Base-by-base conservation (phyloP, 2,113 vertebrate genomes). In the Aphyosemion australe region DNA sequence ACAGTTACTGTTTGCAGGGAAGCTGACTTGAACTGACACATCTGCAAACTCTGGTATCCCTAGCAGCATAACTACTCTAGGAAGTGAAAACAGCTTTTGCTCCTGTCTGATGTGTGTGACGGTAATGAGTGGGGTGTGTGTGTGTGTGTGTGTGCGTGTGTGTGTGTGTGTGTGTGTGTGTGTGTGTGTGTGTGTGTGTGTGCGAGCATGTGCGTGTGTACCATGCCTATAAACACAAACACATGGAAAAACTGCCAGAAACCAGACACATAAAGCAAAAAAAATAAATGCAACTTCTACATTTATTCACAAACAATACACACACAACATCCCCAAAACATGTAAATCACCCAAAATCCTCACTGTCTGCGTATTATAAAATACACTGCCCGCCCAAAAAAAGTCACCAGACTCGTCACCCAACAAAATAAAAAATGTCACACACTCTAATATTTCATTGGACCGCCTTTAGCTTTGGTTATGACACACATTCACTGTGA, bases 61-160 rank as follows among this genome's bases (percentile, higher is more conserved):
- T 20, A 19, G 26, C 15, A 61, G 39, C 47, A 10, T 52, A 47
- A 37, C 45, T 46, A 34, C 15, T 15, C 20, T 1, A 12, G 5
- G 10, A 42, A 16, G 49, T 48, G 34, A 51, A 63, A 72, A 49
- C 20, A 57, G 42, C 13, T 62, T 54, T 54, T 51, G 45, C 11
- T 12, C n/a, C n/a, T n/a, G 9, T 66, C 18, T 53, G 15, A 55
- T 39, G 62, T 56, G 26, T 53, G 21, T 50, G 60, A 5, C n/a
- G 62, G 63, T 78, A 34, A 51, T 56, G 56, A 18, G 18, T 20
- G 8, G 19, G 65, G 47, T 71, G 57, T 61, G 42, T 59, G 32
- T 32, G 32, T 32, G 32, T 32, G 32, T 32, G 32, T 32, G 32
- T 32, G 32, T 32, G 7, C 7, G 4, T 37, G 34, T 37, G 34